Evolutionary conservation across 2,797 vertebrate species (phyloP), one percentile per base, ranked within the genome.

Genomic region (Pseudomugil tenellus): DNA sequence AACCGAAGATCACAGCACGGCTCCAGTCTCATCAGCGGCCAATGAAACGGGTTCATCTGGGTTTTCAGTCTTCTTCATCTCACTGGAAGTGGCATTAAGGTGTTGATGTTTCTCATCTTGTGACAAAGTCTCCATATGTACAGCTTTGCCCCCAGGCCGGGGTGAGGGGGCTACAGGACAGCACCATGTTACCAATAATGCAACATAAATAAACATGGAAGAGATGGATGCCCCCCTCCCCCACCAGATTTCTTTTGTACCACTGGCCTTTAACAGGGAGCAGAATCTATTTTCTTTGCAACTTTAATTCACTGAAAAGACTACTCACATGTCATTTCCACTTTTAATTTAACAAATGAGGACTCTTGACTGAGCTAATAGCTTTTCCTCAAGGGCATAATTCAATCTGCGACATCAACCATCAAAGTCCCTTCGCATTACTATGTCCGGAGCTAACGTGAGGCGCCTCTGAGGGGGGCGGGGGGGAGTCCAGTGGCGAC

Each of bases 311-410:
- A 92, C 85, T 90, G 87, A 93, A 88, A 89, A 90, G 92, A 91
- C 89, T 86, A 84, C 92, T 92, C 90, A 76, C 90, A 93, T 93
- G 93, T 92, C 93, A 93, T 94, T 94, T 94, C 93, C 93, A 94
- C 92, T 94, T 94, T 94, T 94, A 92, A 95, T 94, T 94, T 93
- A 91, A 91, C 92, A 93, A 93, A 94, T 90, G 93, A 94, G 84
- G 87, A 86, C 91, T 92, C 90, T 91, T 92, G 91, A 93, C 93
- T 89, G 86, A 90, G 92, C 93, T 94, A 94, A 95, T 95, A 93
- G 94, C 91, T 94, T 94, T 94, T 94, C 92, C 93, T 94, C 93
- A 89, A 92, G 92, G 92, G 83, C 92, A 93, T 95, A 94, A 95
- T 94, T 94, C 90, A 94, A 94, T 95, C 92, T 91, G 90, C 73